Evolutionary conservation across 2,113 vertebrate species (phyloP).

Genomic region (Lichenostomus cassidix): DNA sequence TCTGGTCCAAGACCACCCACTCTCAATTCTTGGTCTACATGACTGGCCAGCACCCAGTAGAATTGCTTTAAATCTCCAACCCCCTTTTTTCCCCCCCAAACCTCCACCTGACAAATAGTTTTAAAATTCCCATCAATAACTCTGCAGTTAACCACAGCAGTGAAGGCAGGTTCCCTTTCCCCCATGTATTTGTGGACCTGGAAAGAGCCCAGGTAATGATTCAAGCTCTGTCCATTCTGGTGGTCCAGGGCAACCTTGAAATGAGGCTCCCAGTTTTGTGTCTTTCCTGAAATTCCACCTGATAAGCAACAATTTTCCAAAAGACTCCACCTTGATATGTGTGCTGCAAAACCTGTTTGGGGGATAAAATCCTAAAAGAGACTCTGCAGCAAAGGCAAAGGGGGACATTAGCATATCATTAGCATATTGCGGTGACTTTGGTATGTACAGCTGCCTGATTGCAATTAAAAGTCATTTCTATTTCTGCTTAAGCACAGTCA

Average conservation of each 20-base stretch:
- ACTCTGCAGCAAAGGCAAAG: not conserved
- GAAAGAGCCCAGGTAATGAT: not conserved
- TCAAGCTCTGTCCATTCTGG: rapidly evolving
- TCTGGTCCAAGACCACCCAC: constrained; percentile 52
- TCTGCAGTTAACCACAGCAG: constrained; percentile 8
- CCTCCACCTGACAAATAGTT: not conserved
- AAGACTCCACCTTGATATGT: not conserved
- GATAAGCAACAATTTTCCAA: not conserved
- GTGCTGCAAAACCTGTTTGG: not conserved
- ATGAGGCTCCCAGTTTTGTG: not conserved
- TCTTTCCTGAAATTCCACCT: not conserved
- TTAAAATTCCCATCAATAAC: constrained; percentile 20
- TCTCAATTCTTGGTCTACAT: not conserved
- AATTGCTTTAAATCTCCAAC: not conserved
- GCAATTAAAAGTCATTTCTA: constrained; percentile 47
- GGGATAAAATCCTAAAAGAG: not conserved
- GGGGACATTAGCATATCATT: constrained; percentile 8
- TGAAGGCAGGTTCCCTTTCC: not conserved
- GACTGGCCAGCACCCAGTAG: constrained; percentile 4
- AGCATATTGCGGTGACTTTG: constrained; percentile 10
- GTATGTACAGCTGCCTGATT: not conserved
- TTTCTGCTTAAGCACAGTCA: not conserved
- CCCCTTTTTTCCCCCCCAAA: not conserved
- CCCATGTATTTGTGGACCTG: not conserved
- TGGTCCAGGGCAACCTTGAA: not conserved